Conservation (phyloP, 2,797 vertebrate genomes). For the Otolemur crassicaudatus region DNA sequence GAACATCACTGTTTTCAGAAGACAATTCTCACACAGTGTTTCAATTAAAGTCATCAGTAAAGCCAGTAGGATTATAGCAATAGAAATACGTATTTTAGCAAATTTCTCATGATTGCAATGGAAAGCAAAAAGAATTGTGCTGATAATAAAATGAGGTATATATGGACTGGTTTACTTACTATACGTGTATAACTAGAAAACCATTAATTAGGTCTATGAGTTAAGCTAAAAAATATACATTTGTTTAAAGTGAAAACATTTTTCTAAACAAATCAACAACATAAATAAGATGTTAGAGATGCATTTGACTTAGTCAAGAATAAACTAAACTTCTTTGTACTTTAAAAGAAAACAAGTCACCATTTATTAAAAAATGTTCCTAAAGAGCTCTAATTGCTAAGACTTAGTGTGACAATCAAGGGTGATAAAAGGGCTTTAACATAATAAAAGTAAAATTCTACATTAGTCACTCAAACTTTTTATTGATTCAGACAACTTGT, state of each 20-base stretch:
- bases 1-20: neutral
- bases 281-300: neutral
- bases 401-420: neutral
- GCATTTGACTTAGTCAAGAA: neutral
- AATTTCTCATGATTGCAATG: neutral
- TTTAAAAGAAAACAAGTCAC: constrained; percentile 42
- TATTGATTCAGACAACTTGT: constrained; percentile 21
- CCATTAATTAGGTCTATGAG: neutral
- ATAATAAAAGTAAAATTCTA: constrained; percentile 3
- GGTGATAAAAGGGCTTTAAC: neutral
- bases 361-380: constrained; percentile 7
- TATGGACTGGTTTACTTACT: neutral
- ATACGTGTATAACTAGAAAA: neutral
- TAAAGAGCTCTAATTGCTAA: constrained; percentile 10
- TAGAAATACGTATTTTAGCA: neutral
- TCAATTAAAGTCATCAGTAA: neutral
- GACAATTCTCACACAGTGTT: neutral
- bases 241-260: neutral
- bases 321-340: constrained; percentile 4
- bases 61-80: neutral
- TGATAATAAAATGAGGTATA: neutral
- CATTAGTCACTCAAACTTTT: constrained; percentile 30
- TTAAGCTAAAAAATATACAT: neutral
- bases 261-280: neutral
- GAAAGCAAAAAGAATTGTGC: neutral